Evolutionary conservation across 2,888 invertebrate species (phyloP), one percentile per base, ranked within the genome.

Genomic region (Dolichomitus sp.): DNA sequence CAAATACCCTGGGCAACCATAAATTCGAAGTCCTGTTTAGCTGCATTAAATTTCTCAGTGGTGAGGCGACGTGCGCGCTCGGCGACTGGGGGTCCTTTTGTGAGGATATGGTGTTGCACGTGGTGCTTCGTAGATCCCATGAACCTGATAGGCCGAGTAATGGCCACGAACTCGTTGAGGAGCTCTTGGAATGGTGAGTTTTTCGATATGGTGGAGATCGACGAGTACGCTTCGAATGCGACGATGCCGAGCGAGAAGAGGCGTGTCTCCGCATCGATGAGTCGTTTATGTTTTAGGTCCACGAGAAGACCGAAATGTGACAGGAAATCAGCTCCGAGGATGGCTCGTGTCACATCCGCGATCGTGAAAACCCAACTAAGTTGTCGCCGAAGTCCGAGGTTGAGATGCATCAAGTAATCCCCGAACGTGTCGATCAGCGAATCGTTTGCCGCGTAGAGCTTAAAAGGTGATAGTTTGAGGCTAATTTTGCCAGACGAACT

Each of bases 1-100:
- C 93, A 93, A 12, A 94, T 93, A 0, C 93, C 94, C 27, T 87
- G 79, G 23, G 93, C 88, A 4, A 89, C 80, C 91, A 93, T 89
- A 0, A 61, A 3, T 17, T 50, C 30, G 6, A 50, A 12, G 30
- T 37, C 7, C 6, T 50, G 50, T 19, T 50, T 50, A 12, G 50
- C 50, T 50, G 50, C 50, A 3, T 50, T 50, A n/a, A 50, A 50
- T 50, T 89, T 86, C 4, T 92, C 90, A 0, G 91, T 92, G 0
- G 89, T 86, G 0, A 94, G 81, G 0, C 30, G 30, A 30, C 30
- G 30, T 30, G 30, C 92, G 89, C 87, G 84, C 4, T 90, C 89
- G 54, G 82, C 81, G 3, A 91, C 88, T 0, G 93, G 92, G 23
- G 91, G 90, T 4, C 92, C 93, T 0, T 84, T 80, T 4, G 93